Base-by-base conservation (phyloP, 1,140 invertebrate species). In the Hesperophylax magnus region DNA sequence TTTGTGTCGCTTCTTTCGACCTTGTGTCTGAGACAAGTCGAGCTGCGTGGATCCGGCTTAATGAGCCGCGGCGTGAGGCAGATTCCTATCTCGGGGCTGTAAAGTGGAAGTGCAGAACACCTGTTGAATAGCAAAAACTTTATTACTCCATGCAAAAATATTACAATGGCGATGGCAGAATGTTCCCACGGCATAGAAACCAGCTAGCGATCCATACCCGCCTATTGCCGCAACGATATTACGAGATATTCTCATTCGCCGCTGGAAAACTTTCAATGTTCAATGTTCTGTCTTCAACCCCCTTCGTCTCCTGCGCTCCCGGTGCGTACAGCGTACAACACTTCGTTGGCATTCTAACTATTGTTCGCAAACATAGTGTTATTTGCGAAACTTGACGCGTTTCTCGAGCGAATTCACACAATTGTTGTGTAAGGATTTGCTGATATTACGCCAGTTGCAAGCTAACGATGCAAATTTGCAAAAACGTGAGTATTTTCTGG, bases 111-210 rank as follows among this genome's bases (percentile, higher is more conserved):
- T 69, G 63, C 76, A 77, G 34, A 67, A 76, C 72, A 76, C 72
- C 72, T 76, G 72, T 60, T 58, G 72, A 76, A 76, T 60, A 76
- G 72, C 72, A 77, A 67, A 77, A 77, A 77, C 76, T 67, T 77
- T 63, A 77, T 76, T 77, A 65, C 61, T 65, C 34, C 76, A 77
- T 65, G 56, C 76, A 77, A 77, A 77, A 77, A 77, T 77, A 77
- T 77, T 22, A 78, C 77, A 78, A 78, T 78, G 63, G 61, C 60
- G 27, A 69, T 67, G n/a, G 47, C 27, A 56, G 39, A 67, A 78
- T 67, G 63, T 78, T 78, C 77, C 77, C 77, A 78, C 77, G 77
- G 77, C 77, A 67, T 77, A 77, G 75, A 77, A 77, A 77, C 61
- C 6, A 65, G 75, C 47, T 65, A 47, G 63, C 39, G 75, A 24